These are phyloP conservation scores for Phyllotis vaccarum DNA, from an alignment of 2,797 vertebrate species.

Conservation along the genomic window DNA sequence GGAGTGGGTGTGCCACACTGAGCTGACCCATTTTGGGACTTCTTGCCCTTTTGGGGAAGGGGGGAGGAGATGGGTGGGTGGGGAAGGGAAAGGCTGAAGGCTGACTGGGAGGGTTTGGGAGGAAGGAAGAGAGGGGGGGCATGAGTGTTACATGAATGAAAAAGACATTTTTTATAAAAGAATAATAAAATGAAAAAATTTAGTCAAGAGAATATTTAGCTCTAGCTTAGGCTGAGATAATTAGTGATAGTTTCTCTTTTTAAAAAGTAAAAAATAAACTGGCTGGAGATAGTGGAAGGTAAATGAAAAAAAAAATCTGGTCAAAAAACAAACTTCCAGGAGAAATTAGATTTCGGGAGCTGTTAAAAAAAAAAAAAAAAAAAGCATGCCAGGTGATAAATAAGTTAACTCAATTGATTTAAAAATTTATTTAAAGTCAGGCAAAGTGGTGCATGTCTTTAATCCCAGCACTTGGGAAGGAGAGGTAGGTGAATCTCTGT, in stretches of 20 bases:
- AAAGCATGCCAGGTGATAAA: neutral
- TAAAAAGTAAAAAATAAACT: neutral
- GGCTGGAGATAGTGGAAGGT: fast-evolving
- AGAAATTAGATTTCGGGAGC: too few species aligned
- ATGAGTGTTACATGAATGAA: too few species aligned
- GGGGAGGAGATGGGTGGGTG: too few species aligned
- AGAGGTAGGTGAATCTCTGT: neutral
- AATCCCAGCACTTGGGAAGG: neutral
- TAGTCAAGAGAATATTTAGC: neutral
- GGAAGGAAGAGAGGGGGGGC: too few species aligned
- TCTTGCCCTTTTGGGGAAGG: too few species aligned
- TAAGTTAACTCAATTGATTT: neutral
- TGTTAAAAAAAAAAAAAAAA: too few species aligned
- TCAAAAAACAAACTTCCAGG: neutral
- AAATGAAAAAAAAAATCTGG: neutral
- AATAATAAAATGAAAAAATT: too few species aligned
- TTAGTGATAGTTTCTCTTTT: neutral
- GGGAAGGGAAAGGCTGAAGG: too few species aligned
- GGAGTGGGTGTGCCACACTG: too few species aligned
- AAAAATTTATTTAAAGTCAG: neutral
- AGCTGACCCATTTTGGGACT: too few species aligned
- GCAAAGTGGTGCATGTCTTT: neutral
- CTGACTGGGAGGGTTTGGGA: too few species aligned
- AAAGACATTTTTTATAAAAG: too few species aligned
- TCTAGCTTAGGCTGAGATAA: neutral